Base-by-base conservation (phyloP, 2,113 vertebrate species). In the Machaerirhynchus nigripectus region DNA sequence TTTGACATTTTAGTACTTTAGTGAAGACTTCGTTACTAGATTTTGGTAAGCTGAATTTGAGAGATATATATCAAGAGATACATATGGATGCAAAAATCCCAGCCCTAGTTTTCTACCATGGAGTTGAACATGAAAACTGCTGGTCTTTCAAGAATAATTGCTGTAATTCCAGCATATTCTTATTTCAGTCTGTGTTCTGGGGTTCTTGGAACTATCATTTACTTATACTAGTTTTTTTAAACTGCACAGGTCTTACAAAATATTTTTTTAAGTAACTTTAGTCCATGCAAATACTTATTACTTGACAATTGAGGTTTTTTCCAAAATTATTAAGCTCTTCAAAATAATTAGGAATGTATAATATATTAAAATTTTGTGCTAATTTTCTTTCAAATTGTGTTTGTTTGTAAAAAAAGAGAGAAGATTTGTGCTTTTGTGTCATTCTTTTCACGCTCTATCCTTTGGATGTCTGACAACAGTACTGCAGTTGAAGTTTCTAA, bases 291-390 rank as follows among this genome's bases (percentile, higher is more conserved):
- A 75, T 55, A 16, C 23, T 11, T 10, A 23, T 15, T 50, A 21
- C 49, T 50, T 55, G 35, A 79, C 30, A 79, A 60, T 10, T 14
- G 8, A 53, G 39, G 7, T 35, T 56, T 28, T 46, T 26, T 7
- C 2, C 2, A 26, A 13, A 65, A 7, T 49, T 0, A 44, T 39
- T 37, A 49, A 5, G 1, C 5, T 67, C 14, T 76, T 76, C 13
- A 74, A 61, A 74, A 53, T 47, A 28, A 14, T 33, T 35, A 46
- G 18, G 53, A 50, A 47, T 59, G 4, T 24, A 10, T 19, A 7
- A 55, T 46, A 18, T 27, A 33, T 15, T 84, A 53, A 35, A 71
- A 57, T 35, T 42, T 18, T 46, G 17, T 55, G 33, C 5, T 33
- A 3, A 59, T 80, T 87, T 75, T 81, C 44, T 73, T 83, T 86